These are phyloP conservation scores for Chelonoidis abingdonii DNA, from an alignment of 2,113 vertebrate genomes.

Conservation along the genomic window DNA sequence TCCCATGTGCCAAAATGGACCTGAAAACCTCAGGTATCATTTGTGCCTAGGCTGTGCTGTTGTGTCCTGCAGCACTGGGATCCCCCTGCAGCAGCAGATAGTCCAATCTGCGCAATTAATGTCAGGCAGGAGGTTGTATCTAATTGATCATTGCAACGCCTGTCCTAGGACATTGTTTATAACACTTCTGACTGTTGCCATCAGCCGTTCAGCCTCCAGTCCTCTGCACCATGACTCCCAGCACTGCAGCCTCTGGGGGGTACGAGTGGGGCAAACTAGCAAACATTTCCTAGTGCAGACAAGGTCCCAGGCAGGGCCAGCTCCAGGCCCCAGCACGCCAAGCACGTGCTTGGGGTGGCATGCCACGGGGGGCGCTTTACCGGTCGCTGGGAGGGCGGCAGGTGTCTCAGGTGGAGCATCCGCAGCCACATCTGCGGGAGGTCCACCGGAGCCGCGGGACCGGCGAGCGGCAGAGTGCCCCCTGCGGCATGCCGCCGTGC, in stretches of 20 bases:
- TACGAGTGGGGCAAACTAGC: neutral
- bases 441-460: no score
- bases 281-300: neutral
- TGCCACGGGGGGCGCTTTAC: no score
- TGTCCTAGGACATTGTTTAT: neutral
- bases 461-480: no score
- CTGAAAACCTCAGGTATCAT: neutral
- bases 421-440: no score
- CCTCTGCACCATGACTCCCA: neutral
- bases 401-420: no score
- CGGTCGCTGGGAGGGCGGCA: no score
- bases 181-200: neutral
- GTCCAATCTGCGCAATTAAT: neutral
- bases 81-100: no score
- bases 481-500: no score
- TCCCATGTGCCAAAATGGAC: neutral
- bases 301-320: neutral
- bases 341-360: no score
- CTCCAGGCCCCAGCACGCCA: no score
- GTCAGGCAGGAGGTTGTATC: neutral
- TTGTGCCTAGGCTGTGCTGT: neutral
- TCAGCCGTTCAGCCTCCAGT: neutral
- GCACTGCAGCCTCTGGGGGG: neutral
- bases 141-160: neutral
- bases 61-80: neutral